Base-by-base conservation (phyloP, 2,797 vertebrate genomes). In the Gephyroberyx darwinii region DNA sequence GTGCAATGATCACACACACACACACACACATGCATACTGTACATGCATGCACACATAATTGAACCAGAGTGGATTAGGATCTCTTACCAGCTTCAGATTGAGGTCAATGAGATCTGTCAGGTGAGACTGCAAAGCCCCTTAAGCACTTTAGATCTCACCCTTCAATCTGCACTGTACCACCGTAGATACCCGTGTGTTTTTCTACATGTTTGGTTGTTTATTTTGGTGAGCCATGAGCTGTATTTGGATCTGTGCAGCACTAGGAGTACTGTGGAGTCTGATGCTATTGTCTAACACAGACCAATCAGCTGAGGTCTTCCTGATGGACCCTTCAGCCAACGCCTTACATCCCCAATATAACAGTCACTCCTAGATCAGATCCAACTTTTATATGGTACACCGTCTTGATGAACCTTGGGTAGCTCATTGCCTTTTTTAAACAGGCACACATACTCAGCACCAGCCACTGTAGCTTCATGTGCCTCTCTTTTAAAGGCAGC, bases 61-160 rank as follows among this genome's bases (percentile, higher is more conserved):
- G 84, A 88, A 85, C 84, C 83, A 72, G 84, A 87, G 73, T 75
- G 84, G 87, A 92, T 93, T 93, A 92, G 84, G 80, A 84, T 92
- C 80, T 85, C 80, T 86, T 88, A 88, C 85, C 88, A 77, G 86
- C 84, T 76, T 77, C 81, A 93, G 91, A 94, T 94, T 94, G 80
- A 90, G 94, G 93, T 93, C 92, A 94, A 88, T 90, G 69, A 89
- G 91, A 92, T 90, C 85, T 92, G 91, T 86, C 85, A 76, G 78
- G 78, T 91, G 92, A 93, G 87, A 90, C 84, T 41, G 53, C 78
- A 93, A 94, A 94, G 85, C 92, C 85, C 81, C 88, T 89, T 93
- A 94, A 92, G 79, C 86, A 77, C 78, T 82, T 89, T 82, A 84
- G 64, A 77, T 71, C 85, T 82, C 87, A 80, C 73, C 68, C 74